Conservation (phyloP, 1,140 invertebrate species). For the Neodiprion lecontei region DNA sequence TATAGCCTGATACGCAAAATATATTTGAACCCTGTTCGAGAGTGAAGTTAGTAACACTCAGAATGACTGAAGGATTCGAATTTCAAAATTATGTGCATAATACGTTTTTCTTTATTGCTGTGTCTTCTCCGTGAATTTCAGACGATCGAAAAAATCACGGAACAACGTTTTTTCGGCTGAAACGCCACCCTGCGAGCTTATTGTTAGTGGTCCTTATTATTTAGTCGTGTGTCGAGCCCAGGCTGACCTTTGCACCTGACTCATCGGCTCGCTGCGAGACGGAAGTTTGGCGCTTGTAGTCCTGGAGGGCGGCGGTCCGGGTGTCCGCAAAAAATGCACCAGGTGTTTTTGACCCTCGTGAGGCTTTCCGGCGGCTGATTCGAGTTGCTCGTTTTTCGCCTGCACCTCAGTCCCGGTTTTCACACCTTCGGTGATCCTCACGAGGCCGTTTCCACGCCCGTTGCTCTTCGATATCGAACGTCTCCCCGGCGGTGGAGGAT, state of each 20-base stretch:
- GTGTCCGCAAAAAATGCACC: conserved; percentile 43
- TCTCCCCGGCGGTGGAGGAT: conserved; percentile 50
- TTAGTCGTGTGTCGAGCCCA: conserved; percentile 89
- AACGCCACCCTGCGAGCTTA: too few relatives aligned
- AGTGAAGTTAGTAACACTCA: too few relatives aligned
- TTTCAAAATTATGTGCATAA: background rate
- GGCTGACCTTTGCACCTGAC: conserved; percentile 77
- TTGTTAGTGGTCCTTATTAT: conserved; percentile 52
- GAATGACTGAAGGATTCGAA: too few relatives aligned
- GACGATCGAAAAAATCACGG: background rate
- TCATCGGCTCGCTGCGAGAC: conserved; percentile 82
- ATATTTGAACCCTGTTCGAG: too few relatives aligned
- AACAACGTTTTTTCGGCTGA: too few relatives aligned
- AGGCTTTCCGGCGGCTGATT: background rate
- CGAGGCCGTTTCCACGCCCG: conserved; percentile 26
- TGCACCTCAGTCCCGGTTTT: background rate
- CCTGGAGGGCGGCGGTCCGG: conserved; percentile 71
- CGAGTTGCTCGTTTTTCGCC: background rate
- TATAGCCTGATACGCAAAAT: too few relatives aligned
- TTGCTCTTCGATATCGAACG: conserved; percentile 21
- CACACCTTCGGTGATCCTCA: background rate
- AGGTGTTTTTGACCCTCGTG: conserved; percentile 33
- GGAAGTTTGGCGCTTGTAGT: conserved; percentile 86
- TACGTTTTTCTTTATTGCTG: background rate
- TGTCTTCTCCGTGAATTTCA: background rate